Base-by-base conservation (phyloP, 2,797 vertebrate species). In the Dermochelys coriacea region DNA sequence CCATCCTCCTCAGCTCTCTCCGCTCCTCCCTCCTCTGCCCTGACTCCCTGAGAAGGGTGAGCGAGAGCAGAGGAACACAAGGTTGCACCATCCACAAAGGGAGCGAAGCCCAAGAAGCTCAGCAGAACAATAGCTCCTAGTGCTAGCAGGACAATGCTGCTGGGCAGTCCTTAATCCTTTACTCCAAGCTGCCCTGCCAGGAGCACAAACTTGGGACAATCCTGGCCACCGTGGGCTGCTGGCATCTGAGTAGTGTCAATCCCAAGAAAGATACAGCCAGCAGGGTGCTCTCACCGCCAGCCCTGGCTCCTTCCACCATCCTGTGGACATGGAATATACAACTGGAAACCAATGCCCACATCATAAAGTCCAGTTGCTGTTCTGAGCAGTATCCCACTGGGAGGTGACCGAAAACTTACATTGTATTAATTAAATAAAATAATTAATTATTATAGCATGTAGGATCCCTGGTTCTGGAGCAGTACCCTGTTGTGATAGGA, bases 311-410 rank as follows among this genome's bases (percentile, higher is more conserved):
- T 59, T 29, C 77, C n/a, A 81, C 1, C 41, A 8, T 15, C 54
- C 6, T 52, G 34, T 1, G 45, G 45, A 18, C 29, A 29, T 61
- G 57, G 71, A 57, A 51, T 6, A 50, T 51, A 41, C 12, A 74
- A 74, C 52, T 2, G 8, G 49, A 23, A 55, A 71, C 8, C 34
- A 6, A 27, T 25, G 68, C 16, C 6, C 37, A 84, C 7, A 12
- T 2, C 0, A 0, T 64, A 9, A 0, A 0, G 41, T 29, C 71
- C 23, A 47, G 11, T 75, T 12, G 23, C 3, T 45, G 54, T 25
- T 86, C 50, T 29, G 50, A 80, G 59, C 14, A 88, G 59, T 51
- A 78, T 29, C 41, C 41, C 19, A 12, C 0, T 3, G 27, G 31
- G 5, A 82, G 51, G 55, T 0, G 61, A 41, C 3, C 49, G 6